Conservation (phyloP, 2,797 vertebrate species). For the Rhincodon typus region DNA sequence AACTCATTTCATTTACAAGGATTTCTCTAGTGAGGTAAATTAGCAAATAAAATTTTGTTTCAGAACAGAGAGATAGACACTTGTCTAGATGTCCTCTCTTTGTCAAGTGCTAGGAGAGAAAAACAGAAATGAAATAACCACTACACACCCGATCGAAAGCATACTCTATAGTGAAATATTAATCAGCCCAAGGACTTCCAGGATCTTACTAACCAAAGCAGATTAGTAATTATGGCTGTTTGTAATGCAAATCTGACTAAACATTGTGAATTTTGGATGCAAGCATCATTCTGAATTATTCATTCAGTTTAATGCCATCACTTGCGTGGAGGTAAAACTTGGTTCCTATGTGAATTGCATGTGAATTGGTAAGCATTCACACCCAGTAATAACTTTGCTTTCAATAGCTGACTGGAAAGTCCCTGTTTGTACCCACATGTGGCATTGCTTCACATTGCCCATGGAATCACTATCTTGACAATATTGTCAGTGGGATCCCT, state of each 20-base stretch:
- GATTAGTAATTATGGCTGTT: not conserved
- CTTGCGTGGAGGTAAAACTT: not conserved
- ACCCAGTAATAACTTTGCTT: not conserved
- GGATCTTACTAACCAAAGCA: not conserved
- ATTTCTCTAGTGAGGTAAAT: not conserved
- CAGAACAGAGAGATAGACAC: not conserved
- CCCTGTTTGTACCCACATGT: not conserved
- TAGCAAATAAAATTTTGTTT: not conserved
- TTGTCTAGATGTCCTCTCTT: not conserved
- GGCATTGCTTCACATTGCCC: not conserved
- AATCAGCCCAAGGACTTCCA: not conserved
- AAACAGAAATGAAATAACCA: not conserved
- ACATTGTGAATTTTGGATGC: not conserved
- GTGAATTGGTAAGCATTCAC: not conserved
- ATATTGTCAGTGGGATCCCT: not conserved
- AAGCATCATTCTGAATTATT: conserved; percentile 1
- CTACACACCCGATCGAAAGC: not conserved
- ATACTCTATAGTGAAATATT: not conserved
- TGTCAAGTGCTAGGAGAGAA: not conserved
- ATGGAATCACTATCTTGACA: not conserved
- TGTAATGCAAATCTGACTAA: not conserved
- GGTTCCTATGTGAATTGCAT: not conserved
- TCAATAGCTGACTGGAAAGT: not conserved
- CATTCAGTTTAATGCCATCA: not conserved
- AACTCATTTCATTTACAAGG: not conserved